Base-by-base conservation (phyloP, 2,113 vertebrate genomes). In the Odobenus rosmarus region DNA sequence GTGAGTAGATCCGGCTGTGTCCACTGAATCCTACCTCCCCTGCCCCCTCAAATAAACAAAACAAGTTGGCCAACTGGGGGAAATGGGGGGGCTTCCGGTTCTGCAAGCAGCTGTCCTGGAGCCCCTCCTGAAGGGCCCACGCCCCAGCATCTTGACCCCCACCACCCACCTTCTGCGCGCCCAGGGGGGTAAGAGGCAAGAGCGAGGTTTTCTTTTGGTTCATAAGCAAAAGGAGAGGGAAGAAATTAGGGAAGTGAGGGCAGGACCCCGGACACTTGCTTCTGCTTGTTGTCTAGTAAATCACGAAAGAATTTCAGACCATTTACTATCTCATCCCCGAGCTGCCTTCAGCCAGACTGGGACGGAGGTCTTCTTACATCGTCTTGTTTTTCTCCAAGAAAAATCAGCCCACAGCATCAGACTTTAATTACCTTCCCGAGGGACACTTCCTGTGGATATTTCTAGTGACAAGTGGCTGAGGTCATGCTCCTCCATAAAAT, bases 391-490 rank as follows among this genome's bases (percentile, higher is more conserved):
- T 79, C 88, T 82, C 67, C 6, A 2, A 89, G 92, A 95, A 95
- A 83, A 94, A 42, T 28, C 91, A 79, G 79, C 61, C 71, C 19
- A 19, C 26, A 82, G 86, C 21, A 0, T 76, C 61, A 46, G 77
- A 72, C 82, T 71, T 93, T 55, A 82, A 83, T 76, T 74, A 19
- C 94, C 61, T 76, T 89, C 96, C 96, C 42, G 0, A 71, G 87
- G 96, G 95, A 71, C 16, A 3, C 36, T 87, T 96, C 79, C 90
- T 53, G 42, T 31, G 79, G 84, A 1, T 80, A 80, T 86, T 93
- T 96, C 39, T 3, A 95, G 80, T 80, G 93, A 62, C 18, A 23
- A 96, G 93, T 90, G 93, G 72, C 89, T 71, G 76, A 84, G 76
- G 51, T 57, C 26, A 0, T 9, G 80, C 74, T 97, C 86, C 92